Base-by-base conservation (phyloP, 2,888 invertebrate genomes). In the Tetrapedia diversipes region DNA sequence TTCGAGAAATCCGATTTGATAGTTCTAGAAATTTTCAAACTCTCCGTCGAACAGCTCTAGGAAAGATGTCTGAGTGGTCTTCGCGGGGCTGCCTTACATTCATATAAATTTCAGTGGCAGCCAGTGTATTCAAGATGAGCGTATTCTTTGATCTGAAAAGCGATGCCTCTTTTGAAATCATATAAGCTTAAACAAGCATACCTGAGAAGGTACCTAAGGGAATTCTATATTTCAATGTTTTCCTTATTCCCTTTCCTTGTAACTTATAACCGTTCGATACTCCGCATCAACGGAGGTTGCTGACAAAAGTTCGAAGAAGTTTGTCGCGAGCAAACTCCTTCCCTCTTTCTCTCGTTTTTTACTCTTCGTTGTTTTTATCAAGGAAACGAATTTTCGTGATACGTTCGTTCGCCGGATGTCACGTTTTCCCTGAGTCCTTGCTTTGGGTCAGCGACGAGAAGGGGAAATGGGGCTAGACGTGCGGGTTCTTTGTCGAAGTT, bases 401-500 rank as follows among this genome's bases (percentile, higher is more conserved):
- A 32, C 11, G 54, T 47, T 61, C 45, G 37, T 53, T 29, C 39
- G 22, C 10, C 10, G 65, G 47, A 60, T 22, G 59, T 53, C 53
- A 22, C 51, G 27, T 57, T 41, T 22, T 1, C 34, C 2, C n/a
- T n/a, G 22, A 27, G 54, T 41, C 22, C 34, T 19, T 57, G 4
- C 24, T 14, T 19, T 6, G 39, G 53, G 49, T 70, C 51, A 57
- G 47, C 22, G 19, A 2, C 16, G 34, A 11, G 4, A 27, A 27
- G 19, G 4, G 14, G 39, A 41, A 64, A 22, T 16, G 41, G 34
- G n/a, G 47, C 43, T 24, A 34, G 24, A 19, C 8, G 32, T n/a
- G 34, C 29, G 34, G 27, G 47, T 65, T 75, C 75, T 75, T 75
- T 54, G 60, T 60, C 47, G 27, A 47, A 74, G 47, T 73, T 75